phyloP scores from a whole-genome alignment of 37 sponge, comb jelly and placozoan genomes.

The Tethya wilhelma region DNA sequence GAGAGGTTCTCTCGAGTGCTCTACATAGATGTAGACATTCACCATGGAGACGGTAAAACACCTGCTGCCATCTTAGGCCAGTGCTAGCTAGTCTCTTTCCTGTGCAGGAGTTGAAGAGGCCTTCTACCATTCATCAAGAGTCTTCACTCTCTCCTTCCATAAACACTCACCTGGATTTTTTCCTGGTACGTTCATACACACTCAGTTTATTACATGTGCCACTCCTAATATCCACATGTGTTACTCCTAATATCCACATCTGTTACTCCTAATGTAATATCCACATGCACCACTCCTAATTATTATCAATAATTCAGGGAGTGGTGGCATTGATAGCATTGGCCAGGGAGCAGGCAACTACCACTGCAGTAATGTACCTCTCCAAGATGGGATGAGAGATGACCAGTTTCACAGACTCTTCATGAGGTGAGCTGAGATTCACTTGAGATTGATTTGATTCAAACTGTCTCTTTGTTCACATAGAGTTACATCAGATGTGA shows the following conservation, averaged over 20 bases:
- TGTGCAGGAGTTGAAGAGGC: constrained; percentile 83
- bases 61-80: neutral
- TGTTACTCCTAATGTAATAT: no score
- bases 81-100: no score
- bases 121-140: constrained; percentile 75
- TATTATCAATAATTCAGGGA: constrained; percentile 58
- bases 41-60: constrained; percentile 89
- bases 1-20: constrained; percentile 56
- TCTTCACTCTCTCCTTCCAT: constrained; percentile 90
- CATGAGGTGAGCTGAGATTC: constrained; percentile 17
- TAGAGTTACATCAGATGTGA: constrained; percentile 46
- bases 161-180: constrained; percentile 80
- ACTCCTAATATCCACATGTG: no score
- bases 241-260: no score
- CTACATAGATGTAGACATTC: constrained; percentile 92
- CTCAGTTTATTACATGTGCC: neutral
- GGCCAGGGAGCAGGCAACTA: constrained; percentile 70
- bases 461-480: no score
- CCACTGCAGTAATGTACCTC: constrained; percentile 82
- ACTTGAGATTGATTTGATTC: neutral
- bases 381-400: constrained; percentile 78
- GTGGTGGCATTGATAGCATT: constrained; percentile 51
- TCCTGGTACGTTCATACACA: constrained; percentile 82
- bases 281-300: no score
- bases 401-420: constrained; percentile 35